These are phyloP conservation scores for Colossoma macropomum DNA, from an alignment of 2,113 vertebrate species.

Conservation along the genomic window DNA sequence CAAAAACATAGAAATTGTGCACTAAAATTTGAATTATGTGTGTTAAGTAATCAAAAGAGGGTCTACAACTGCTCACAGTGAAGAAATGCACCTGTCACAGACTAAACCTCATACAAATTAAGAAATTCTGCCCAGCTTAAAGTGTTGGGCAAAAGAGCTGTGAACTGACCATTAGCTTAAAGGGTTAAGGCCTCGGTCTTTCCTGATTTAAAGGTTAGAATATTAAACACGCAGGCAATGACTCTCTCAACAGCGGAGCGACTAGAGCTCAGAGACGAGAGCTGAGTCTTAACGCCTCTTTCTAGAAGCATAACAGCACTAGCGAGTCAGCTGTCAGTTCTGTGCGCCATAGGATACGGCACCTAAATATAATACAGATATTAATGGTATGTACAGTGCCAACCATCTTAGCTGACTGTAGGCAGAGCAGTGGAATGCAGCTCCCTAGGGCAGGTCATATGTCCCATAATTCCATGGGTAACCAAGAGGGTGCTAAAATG, in stretches of 20 bases:
- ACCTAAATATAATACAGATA: conserved; percentile 78
- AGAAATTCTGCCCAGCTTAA: background rate
- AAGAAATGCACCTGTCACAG: background rate
- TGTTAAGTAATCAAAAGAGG: too few species aligned
- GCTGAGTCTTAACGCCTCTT: conserved; percentile 63
- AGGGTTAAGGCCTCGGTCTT: conserved; percentile 40
- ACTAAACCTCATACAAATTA: background rate
- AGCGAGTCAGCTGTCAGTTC: conserved; percentile 69
- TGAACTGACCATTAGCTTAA: conserved; percentile 51
- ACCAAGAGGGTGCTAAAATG: conserved; percentile 24
- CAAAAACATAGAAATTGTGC: too few species aligned
- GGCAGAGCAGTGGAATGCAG: conserved; percentile 55
- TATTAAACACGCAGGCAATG: conserved; percentile 60
- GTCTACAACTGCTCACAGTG: too few species aligned
- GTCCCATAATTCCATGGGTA: conserved; percentile 38
- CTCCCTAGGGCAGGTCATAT: conserved; percentile 53
- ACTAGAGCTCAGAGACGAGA: conserved; percentile 61
- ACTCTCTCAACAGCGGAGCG: conserved; percentile 60
- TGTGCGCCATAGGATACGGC: conserved; percentile 57
- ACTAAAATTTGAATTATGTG: too few species aligned
- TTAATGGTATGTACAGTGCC: conserved; percentile 69
- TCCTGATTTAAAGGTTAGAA: conserved; percentile 59
- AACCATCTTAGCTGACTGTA: conserved; percentile 62
- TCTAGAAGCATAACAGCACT: conserved; percentile 49
- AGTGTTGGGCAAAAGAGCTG: conserved; percentile 40